A percentile compares a stretch with the other conserved stretches of the same genome.
Conservation (phyloP, 2,888 invertebrate species). For the Stenichneumon culpator region DNA sequence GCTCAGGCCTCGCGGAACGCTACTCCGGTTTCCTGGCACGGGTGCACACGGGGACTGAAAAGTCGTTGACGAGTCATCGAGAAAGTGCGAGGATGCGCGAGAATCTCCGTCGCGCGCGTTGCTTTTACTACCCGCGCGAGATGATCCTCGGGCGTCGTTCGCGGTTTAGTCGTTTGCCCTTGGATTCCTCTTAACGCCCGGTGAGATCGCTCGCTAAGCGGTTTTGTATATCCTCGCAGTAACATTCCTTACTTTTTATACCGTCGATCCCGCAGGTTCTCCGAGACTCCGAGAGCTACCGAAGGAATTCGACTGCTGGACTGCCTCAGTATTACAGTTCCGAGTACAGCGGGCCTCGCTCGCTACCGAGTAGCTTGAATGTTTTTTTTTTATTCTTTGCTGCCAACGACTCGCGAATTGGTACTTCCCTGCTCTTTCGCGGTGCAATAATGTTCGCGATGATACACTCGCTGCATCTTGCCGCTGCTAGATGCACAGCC, state of each 20-base stretch:
- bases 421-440: conserved; percentile 52
- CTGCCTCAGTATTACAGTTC: conserved; percentile 14
- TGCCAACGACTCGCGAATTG: conserved; percentile 55
- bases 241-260: conserved; percentile 24
- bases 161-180: conserved; percentile 56
- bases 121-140: conserved; percentile 29
- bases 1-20: neutral
- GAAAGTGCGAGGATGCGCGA: conserved; percentile 39
- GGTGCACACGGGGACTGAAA: conserved; percentile 19
- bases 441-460: conserved; percentile 47
- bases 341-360: conserved; percentile 27
- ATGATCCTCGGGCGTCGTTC: conserved; percentile 50
- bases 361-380: conserved; percentile 46
- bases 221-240: conserved; percentile 55
- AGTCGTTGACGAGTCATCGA: conserved; percentile 31
- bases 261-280: neutral
- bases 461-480: conserved; percentile 30
- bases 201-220: conserved; percentile 53
- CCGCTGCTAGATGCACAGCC: neutral
- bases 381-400: conserved; percentile 4
- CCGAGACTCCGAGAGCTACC: conserved; percentile 55
- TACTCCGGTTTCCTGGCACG: conserved; percentile 24
- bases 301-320: conserved; percentile 59
- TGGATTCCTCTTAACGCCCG: conserved; percentile 54
- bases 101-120: conserved; percentile 23